These are phyloP conservation scores for Origma solitaria DNA, from an alignment of 2,113 vertebrate species.

Conservation along the genomic window DNA sequence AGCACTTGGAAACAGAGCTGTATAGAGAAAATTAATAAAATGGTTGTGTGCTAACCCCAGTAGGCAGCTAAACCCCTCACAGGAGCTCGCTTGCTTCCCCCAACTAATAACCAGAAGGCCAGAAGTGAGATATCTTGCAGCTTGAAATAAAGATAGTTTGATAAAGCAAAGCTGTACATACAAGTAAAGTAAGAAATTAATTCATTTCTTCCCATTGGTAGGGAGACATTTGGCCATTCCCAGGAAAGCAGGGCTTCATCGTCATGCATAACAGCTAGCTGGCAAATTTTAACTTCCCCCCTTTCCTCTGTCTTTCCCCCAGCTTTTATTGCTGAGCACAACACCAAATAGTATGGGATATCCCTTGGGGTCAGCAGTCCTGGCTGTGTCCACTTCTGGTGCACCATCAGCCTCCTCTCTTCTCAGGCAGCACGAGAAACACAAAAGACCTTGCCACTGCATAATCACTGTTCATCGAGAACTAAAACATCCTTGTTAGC, in stretches of 20 bases:
- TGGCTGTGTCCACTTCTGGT: background rate
- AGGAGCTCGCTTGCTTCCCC: rapidly evolving
- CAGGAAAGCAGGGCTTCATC: background rate
- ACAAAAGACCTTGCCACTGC: background rate
- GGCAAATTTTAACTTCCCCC: background rate
- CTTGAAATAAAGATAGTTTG: background rate
- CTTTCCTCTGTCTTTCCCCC: background rate
- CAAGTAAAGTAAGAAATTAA: background rate
- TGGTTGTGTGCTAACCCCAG: background rate
- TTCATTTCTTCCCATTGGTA: background rate
- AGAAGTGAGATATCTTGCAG: background rate
- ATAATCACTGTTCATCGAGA: background rate
- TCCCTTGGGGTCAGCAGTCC: background rate
- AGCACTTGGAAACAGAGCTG: background rate
- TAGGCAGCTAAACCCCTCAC: background rate
- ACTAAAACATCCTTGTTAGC: background rate
- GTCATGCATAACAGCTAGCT: background rate
- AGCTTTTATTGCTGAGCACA: background rate
- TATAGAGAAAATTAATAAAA: background rate
- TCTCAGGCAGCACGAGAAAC: background rate
- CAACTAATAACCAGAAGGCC: background rate
- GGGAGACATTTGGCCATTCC: background rate
- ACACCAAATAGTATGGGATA: rapidly evolving
- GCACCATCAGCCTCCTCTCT: background rate
- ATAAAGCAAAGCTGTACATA: background rate